phyloP scores from a whole-genome alignment of 2,797 vertebrate species.

The Agapornis canus region DNA sequence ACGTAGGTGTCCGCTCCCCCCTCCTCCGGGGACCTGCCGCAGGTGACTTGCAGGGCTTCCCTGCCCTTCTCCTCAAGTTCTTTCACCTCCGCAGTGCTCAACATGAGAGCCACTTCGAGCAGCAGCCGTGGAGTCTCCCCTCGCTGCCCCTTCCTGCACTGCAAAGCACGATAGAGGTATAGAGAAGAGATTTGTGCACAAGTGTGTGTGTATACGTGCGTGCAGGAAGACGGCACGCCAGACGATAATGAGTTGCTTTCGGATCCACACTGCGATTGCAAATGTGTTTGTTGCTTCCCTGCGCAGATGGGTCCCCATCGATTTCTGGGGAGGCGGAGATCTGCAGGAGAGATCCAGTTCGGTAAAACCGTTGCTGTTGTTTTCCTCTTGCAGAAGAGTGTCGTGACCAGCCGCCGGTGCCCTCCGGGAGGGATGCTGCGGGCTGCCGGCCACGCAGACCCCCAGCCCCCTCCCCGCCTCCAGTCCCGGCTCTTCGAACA shows the following conservation, averaged over 20 bases:
- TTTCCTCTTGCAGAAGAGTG: not conserved
- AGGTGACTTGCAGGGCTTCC: not conserved
- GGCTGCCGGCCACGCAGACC: not conserved
- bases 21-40: not conserved
- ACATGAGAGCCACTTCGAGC: not conserved
- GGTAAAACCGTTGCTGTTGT: not conserved
- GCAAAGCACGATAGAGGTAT: not conserved
- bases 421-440: not conserved
- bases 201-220: too few species aligned
- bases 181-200: fast-evolving
- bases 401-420: not conserved
- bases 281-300: fast-evolving
- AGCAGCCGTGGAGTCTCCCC: fast-evolving
- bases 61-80: not conserved
- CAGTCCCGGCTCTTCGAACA: fast-evolving
- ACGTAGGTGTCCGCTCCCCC: not conserved
- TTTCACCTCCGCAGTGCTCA: not conserved
- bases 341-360: not conserved
- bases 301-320: too few species aligned
- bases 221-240: not conserved
- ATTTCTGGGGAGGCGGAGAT: not conserved
- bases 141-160: not conserved
- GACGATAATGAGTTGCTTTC: not conserved
- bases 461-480: fast-evolving
- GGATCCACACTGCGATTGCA: not conserved